Evolutionary conservation across 2,797 vertebrate species (phyloP).

Genomic region (Salarias fasciatus): DNA sequence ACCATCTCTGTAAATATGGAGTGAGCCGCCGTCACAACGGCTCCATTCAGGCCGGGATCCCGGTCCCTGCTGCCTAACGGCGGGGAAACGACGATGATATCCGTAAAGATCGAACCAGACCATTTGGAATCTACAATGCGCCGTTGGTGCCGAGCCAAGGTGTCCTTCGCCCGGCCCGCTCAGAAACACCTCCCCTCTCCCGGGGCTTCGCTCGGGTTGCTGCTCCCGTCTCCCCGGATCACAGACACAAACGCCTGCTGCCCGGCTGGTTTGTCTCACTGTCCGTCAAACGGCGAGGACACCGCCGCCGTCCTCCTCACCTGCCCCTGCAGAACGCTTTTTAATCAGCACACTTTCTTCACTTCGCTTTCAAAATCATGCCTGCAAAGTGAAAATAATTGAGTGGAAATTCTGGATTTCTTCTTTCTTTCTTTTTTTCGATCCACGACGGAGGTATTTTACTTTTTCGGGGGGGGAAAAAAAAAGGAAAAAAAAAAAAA

Average conservation of each 20-base stretch:
- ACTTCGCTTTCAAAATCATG: neutral
- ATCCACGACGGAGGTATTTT: neutral
- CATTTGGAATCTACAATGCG: constrained; percentile 53
- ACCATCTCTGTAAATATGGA: constrained; percentile 33
- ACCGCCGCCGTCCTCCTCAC: constrained; percentile 55
- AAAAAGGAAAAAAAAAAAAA: constrained; percentile 34
- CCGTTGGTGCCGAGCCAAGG: constrained; percentile 37
- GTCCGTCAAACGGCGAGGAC: constrained; percentile 52
- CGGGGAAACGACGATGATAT: constrained; percentile 48
- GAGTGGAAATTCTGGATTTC: constrained; percentile 7
- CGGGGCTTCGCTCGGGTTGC: constrained; percentile 32
- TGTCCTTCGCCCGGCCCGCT: constrained; percentile 30
- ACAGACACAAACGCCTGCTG: constrained; percentile 55
- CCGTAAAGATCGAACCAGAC: constrained; percentile 43
- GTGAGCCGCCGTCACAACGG: constrained; percentile 42
- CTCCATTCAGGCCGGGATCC: constrained; percentile 43
- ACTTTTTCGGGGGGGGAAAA: constrained; percentile 20
- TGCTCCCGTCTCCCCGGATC: constrained; percentile 45
- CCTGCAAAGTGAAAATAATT: constrained; percentile 12
- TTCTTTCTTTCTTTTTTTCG: neutral
- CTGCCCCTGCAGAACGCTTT: constrained; percentile 39
- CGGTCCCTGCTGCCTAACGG: constrained; percentile 24
- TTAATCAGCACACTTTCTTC: neutral
- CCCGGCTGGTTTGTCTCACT: constrained; percentile 69
- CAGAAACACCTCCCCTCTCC: neutral